Evolutionary conservation across 2,888 invertebrate species (phyloP).

Genomic region (Sinodicranocentrus sp.): DNA sequence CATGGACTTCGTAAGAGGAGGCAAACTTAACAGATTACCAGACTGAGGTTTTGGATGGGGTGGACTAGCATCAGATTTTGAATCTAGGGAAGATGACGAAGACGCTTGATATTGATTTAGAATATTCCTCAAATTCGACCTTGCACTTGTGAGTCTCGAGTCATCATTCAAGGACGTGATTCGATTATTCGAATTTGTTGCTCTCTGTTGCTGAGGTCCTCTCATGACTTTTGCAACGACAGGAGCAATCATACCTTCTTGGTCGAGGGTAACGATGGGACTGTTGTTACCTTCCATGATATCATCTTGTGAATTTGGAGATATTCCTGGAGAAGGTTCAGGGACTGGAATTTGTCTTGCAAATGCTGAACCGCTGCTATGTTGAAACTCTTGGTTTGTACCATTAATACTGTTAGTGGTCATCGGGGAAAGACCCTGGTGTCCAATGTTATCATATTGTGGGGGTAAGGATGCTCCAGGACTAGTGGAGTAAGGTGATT

Average conservation of each 20-base stretch:
- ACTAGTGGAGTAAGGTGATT: not conserved
- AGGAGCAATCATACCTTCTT: conserved; percentile 69
- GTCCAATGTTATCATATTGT: conserved; percentile 1
- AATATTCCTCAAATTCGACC: conserved; percentile 72
- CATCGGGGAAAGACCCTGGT: not conserved
- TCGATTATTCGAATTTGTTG: conserved; percentile 80
- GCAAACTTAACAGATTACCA: conserved; percentile 52
- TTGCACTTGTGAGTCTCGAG: conserved; percentile 69
- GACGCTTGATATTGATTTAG: conserved; percentile 69
- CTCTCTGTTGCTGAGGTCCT: conserved; percentile 86
- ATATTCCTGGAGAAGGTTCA: not conserved
- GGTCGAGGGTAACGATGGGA: conserved; percentile 6
- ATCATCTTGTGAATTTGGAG: not conserved
- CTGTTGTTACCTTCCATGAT: not conserved
- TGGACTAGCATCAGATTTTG: conserved; percentile 31
- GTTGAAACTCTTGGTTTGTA: conserved; percentile 57
- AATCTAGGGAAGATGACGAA: conserved; percentile 65
- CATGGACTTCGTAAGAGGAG: conserved; percentile 75
- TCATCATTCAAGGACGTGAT: conserved; percentile 67
- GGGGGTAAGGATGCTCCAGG: conserved; percentile 4
- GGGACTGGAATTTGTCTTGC: conserved; percentile 44
- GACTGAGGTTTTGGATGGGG: conserved; percentile 46
- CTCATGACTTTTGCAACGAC: conserved; percentile 87
- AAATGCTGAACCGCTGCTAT: conserved; percentile 67
- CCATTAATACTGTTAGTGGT: conserved; percentile 48